These are phyloP conservation scores for Hippolais icterina DNA, from an alignment of 2,113 vertebrate genomes.

Conservation along the genomic window DNA sequence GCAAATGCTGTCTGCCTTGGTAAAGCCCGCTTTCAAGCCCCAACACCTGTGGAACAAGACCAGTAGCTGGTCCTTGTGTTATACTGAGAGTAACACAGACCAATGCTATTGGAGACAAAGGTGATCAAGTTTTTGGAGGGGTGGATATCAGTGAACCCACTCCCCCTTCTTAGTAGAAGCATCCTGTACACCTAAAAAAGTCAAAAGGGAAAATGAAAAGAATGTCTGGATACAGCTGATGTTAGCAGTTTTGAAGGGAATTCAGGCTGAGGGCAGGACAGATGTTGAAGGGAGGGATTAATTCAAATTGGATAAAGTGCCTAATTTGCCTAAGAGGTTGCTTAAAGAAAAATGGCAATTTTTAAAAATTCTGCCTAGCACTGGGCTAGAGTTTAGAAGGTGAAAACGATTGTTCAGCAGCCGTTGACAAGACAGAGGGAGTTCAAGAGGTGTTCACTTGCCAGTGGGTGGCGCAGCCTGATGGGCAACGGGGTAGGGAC, in stretches of 20 bases:
- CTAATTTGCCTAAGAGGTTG: background rate
- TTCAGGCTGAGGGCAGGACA: background rate
- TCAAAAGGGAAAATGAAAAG: background rate
- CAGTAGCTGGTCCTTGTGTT: background rate
- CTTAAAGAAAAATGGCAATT: background rate
- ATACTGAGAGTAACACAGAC: background rate
- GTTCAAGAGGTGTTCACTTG: background rate
- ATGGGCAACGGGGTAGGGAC: background rate
- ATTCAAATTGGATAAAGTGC: background rate
- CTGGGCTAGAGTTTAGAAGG: background rate
- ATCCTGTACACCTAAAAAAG: background rate
- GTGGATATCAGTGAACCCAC: background rate
- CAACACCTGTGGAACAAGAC: too few relatives aligned
- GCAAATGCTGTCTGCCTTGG: background rate
- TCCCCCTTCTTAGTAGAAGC: background rate
- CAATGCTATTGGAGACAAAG: background rate
- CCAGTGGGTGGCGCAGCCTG: background rate
- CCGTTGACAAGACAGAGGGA: background rate
- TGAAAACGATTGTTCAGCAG: background rate
- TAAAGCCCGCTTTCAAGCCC: background rate
- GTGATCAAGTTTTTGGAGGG: background rate
- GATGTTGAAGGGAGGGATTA: background rate
- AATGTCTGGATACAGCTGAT: background rate
- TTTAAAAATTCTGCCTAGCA: background rate
- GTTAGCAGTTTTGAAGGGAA: background rate